phyloP scores from a whole-genome alignment of 2,797 vertebrate species.

The Podargus strigoides region DNA sequence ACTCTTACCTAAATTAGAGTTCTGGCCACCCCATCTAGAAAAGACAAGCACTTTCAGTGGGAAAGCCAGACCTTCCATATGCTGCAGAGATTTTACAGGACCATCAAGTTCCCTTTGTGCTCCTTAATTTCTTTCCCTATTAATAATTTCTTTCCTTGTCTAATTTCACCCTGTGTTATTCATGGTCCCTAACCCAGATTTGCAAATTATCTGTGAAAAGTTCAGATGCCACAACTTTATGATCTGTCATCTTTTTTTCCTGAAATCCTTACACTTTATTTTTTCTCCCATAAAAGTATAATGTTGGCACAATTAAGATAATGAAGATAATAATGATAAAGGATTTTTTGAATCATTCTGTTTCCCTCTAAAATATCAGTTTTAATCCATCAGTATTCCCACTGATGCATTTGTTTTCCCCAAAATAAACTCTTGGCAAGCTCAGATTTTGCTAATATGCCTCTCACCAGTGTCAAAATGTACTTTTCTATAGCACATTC shows the following conservation, averaged over 20 bases:
- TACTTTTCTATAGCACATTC: not conserved
- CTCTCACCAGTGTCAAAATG: not conserved
- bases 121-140: not conserved
- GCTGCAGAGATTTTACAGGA: not conserved
- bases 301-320: not conserved
- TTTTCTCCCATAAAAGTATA: not conserved
- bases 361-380: not conserved
- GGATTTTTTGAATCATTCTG: not conserved
- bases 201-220: not conserved
- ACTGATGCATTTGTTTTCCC: not conserved
- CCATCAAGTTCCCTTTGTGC: not conserved
- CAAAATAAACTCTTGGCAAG: not conserved
- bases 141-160: not conserved
- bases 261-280: not conserved
- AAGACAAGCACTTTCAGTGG: not conserved
- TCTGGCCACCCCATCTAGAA: not conserved
- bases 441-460: not conserved
- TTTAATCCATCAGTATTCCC: not conserved
- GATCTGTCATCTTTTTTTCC: not conserved
- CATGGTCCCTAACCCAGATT: not conserved
- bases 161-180: not conserved
- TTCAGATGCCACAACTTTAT: not conserved
- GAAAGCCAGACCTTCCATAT: not conserved
- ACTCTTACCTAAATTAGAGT: not conserved
- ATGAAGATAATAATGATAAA: not conserved